phyloP scores from a whole-genome alignment of 2,113 vertebrate species.

The Mesoclemmys tuberculata region DNA sequence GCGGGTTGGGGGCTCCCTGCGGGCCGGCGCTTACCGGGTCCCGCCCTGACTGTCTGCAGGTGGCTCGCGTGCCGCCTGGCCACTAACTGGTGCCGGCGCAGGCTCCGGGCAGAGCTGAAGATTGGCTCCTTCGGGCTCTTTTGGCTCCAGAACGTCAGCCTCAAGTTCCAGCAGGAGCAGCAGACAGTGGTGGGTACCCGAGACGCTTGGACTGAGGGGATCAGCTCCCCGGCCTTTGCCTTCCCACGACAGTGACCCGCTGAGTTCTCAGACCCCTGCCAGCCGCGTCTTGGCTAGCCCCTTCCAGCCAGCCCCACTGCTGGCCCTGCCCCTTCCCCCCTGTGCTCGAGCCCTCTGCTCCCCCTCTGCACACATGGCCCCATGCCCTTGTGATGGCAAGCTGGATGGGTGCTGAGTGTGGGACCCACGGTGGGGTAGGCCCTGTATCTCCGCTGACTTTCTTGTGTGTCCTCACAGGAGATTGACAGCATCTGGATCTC shows the following conservation, averaged over 20 bases:
- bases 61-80: constrained; percentile 88
- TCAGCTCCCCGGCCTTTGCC: neutral
- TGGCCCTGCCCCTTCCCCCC: neutral
- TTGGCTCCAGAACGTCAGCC: constrained; percentile 89
- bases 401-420: neutral
- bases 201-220: neutral
- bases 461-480: constrained; percentile 82
- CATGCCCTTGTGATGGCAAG: no score
- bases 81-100: constrained; percentile 86
- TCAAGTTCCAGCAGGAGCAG: constrained; percentile 89
- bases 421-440: rapidly evolving
- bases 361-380: neutral
- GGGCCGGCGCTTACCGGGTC: neutral
- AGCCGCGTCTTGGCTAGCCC: neutral
- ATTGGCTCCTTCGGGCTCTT: constrained; percentile 92
- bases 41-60: constrained; percentile 71
- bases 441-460: neutral
- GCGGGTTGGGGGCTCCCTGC: neutral
- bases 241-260: no score
- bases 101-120: constrained; percentile 89
- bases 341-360: neutral
- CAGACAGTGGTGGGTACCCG: constrained; percentile 89
- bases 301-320: rapidly evolving
- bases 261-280: no score
- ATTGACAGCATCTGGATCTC: constrained; percentile 96